These are phyloP conservation scores for Mormoops blainvillei DNA, from an alignment of 2,113 vertebrate species.

Conservation along the genomic window DNA sequence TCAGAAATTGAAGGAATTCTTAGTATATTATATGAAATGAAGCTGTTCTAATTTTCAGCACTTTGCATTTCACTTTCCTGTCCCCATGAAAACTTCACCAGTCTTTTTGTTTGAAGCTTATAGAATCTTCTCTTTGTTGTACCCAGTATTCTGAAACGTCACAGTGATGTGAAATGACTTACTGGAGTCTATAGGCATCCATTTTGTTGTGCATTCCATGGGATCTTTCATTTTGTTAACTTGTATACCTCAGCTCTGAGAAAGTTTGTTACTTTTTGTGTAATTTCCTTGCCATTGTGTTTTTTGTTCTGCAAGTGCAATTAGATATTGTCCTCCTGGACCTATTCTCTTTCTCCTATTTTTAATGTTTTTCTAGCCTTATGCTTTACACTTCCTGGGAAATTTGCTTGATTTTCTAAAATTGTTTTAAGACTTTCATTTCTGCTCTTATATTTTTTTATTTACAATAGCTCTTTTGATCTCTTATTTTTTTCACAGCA, in stretches of 20 bases:
- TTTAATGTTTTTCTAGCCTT: background rate
- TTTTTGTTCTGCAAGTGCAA: background rate
- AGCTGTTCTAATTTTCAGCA: background rate
- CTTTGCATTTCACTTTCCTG: background rate
- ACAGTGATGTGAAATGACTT: background rate
- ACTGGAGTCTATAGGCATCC: background rate
- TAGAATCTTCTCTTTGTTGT: background rate
- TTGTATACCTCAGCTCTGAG: background rate
- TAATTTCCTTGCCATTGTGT: background rate
- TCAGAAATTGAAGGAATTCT: background rate
- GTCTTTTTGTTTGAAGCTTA: background rate
- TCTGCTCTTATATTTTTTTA: background rate
- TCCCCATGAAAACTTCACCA: background rate
- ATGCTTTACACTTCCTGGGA: background rate
- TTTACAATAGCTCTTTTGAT: background rate
- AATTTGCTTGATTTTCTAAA: background rate
- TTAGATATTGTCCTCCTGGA: background rate
- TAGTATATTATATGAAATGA: background rate
- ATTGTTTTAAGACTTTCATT: background rate
- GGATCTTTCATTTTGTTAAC: background rate
- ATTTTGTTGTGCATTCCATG: background rate
- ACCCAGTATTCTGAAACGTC: background rate
- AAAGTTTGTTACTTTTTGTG: background rate
- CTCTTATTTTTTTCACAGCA: background rate
- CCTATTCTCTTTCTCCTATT: background rate